These are phyloP conservation scores for Sinelater perroti DNA, from an alignment of 2,888 invertebrate species.

Conservation along the genomic window DNA sequence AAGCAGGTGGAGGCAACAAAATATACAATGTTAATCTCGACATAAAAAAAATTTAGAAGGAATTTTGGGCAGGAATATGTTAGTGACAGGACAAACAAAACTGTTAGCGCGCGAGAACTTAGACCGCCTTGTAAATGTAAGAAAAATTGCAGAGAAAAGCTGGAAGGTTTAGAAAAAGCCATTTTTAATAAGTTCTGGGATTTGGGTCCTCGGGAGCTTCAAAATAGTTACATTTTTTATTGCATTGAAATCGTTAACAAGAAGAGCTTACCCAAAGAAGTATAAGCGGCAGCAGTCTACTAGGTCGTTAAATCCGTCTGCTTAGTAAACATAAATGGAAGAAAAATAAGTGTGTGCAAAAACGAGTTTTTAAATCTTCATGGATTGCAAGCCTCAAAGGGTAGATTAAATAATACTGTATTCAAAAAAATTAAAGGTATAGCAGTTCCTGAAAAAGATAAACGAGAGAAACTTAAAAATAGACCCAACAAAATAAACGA, in stretches of 20 bases:
- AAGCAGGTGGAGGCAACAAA: too few species aligned
- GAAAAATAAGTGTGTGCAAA: conserved; percentile 4
- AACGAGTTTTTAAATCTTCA: conserved; percentile 11
- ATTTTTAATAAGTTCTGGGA: conserved; percentile 35
- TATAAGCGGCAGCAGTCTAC: conserved; percentile 12
- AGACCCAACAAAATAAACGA: conserved; percentile 28
- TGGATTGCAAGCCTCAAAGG: conserved; percentile 6
- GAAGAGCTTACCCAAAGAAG: too few species aligned
- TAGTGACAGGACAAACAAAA: background rate
- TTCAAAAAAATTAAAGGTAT: conserved; percentile 11
- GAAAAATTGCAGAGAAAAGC: conserved; percentile 28
- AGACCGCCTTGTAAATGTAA: conserved; percentile 19
- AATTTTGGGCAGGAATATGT: conserved; percentile 13
- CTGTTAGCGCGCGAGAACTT: conserved; percentile 1
- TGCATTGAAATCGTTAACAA: conserved; percentile 18
- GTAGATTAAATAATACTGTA: conserved; percentile 2
- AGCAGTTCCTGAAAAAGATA: conserved; percentile 28
- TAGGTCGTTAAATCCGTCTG: conserved; percentile 4
- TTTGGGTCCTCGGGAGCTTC: conserved; percentile 26
- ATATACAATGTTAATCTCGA: too few species aligned
- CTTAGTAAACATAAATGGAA: conserved; percentile 14
- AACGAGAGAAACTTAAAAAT: conserved; percentile 29
- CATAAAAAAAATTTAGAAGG: conserved; percentile 2
- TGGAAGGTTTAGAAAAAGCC: conserved; percentile 16
- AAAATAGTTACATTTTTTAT: conserved; percentile 38